A percentile compares a stretch with the other conserved stretches of the same genome.
Conservation (phyloP, 2,113 vertebrate species). For the Caracal caracal region DNA sequence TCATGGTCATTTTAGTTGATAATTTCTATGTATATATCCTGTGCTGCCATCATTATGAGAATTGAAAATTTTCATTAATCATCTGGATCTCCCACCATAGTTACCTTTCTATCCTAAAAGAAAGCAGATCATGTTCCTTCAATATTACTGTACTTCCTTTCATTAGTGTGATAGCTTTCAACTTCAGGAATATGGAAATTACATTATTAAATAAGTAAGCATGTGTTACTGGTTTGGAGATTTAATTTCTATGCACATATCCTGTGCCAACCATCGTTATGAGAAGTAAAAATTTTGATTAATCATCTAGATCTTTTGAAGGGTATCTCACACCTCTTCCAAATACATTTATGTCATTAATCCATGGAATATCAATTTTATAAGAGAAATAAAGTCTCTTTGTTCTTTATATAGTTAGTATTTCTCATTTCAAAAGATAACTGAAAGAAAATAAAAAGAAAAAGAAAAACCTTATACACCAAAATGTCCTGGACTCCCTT, state of each 20-base stretch:
- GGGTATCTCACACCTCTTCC: neutral
- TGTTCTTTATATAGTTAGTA: neutral
- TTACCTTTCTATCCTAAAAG: neutral
- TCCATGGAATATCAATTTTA: neutral
- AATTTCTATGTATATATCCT: neutral
- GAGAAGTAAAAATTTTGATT: neutral
- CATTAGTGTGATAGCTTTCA: neutral
- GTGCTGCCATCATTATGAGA: neutral
- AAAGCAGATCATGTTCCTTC: neutral
- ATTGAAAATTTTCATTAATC: neutral
- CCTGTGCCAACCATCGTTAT: neutral
- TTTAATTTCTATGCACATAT: slow-evolving; percentile 5
- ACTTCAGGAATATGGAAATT: neutral
- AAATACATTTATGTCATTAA: neutral
- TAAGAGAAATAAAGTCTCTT: neutral
- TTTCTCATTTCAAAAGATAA: neutral
- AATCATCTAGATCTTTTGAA: neutral
- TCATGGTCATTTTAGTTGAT: neutral
- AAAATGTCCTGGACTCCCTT: neutral
- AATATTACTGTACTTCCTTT: neutral
- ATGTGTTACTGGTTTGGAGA: neutral
- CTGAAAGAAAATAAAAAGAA: neutral
- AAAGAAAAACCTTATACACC: neutral
- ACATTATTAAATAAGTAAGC: slow-evolving; percentile 4
- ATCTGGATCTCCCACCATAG: neutral